Evolutionary conservation across 1,140 invertebrate genomes (phyloP).

Genomic region (Acromyrmex heyeri): DNA sequence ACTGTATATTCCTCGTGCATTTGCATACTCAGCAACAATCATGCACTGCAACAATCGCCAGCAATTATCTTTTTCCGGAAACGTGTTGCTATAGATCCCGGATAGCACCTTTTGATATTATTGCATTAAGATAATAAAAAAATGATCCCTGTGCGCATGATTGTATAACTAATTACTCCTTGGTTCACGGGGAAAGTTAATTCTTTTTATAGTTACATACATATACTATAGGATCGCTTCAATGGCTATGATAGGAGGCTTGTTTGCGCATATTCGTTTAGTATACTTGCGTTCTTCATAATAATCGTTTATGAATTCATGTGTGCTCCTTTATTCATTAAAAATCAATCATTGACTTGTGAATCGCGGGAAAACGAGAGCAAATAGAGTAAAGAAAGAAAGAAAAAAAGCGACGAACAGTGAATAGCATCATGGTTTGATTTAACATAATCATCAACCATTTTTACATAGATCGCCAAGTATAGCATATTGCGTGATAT

Average conservation of each 20-base stretch:
- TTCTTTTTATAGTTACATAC: neutral
- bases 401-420: neutral
- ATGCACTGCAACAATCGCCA: neutral
- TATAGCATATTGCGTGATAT: neutral
- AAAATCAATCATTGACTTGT: slow-evolving; percentile 1
- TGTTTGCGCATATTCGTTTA: slow-evolving; percentile 16
- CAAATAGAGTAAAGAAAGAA: neutral
- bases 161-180: slow-evolving; percentile 30
- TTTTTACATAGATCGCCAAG: neutral
- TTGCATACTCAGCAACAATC: neutral
- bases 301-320: neutral
- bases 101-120: neutral
- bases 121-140: slow-evolving; percentile 17
- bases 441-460: neutral
- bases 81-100: neutral
- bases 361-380: too few species aligned
- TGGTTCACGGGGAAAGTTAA: neutral
- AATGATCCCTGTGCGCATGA: neutral
- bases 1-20: neutral
- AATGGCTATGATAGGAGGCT: neutral
- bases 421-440: neutral
- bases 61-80: too few species aligned
- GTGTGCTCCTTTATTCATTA: neutral
- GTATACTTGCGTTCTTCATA: neutral
- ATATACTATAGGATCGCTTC: neutral